A percentile compares a stretch with the other conserved stretches of the same genome.
Evolutionary conservation across 2,888 invertebrate genomes (phyloP).

Genomic region (Liposcelis brunnea): DNA sequence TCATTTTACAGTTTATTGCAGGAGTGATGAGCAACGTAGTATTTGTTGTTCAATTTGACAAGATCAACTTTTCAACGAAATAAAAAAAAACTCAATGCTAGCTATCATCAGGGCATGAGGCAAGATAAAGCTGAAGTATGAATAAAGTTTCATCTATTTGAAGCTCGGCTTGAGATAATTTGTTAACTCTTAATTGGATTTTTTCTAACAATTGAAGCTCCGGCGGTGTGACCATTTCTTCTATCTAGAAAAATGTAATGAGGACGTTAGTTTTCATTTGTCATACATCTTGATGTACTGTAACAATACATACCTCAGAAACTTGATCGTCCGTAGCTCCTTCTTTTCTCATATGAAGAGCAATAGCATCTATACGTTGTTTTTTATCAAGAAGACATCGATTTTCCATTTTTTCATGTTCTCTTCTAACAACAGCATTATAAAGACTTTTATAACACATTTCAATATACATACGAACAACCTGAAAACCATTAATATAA

Average conservation of each 20-base stretch:
- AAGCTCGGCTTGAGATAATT: slow-evolving; percentile 58
- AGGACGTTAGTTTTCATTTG: slow-evolving; percentile 9
- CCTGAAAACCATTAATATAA: slow-evolving; percentile 31
- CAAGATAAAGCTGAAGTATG: slow-evolving; percentile 56
- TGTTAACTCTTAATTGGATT: slow-evolving; percentile 56
- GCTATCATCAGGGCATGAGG: not conserved
- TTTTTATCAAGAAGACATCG: slow-evolving; percentile 74
- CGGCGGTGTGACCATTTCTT: slow-evolving; percentile 73
- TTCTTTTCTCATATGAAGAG: slow-evolving; percentile 58
- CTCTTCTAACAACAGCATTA: slow-evolving; percentile 48
- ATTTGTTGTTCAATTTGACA: too few species aligned
- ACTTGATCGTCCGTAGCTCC: slow-evolving; percentile 64
- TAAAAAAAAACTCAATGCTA: too few species aligned
- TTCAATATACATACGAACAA: slow-evolving; percentile 50
- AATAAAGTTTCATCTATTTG: slow-evolving; percentile 71
- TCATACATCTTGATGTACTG: slow-evolving; percentile 3
- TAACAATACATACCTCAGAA: slow-evolving; percentile 40
- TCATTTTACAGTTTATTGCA: too few species aligned
- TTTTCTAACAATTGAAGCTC: slow-evolving; percentile 58
- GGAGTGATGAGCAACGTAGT: too few species aligned
- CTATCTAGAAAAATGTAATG: slow-evolving; percentile 37
- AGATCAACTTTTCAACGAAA: too few species aligned
- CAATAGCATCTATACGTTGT: slow-evolving; percentile 64
- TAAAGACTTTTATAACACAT: slow-evolving; percentile 51
- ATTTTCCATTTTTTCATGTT: slow-evolving; percentile 45